Conservation (phyloP, 2,113 vertebrate species). For the Misgurnus mizolepis region DNA sequence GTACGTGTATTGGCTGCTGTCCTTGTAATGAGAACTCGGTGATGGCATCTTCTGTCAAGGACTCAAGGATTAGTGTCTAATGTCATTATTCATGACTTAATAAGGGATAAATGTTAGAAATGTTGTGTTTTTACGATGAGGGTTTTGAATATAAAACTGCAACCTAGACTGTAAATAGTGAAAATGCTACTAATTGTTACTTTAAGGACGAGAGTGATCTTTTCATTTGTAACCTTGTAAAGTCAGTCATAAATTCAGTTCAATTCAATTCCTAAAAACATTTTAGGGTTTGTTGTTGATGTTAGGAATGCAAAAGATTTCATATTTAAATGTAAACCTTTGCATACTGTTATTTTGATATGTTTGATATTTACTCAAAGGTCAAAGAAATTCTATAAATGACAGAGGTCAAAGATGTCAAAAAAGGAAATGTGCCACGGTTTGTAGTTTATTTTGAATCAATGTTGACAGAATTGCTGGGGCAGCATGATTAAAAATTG, state of each 20-base stretch:
- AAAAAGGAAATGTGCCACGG: constrained; percentile 72
- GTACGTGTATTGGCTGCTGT: not conserved
- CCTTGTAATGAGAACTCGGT: constrained; percentile 35
- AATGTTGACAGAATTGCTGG: constrained; percentile 75
- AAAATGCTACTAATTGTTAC: not conserved
- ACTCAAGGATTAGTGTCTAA: not conserved
- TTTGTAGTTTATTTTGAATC: constrained; percentile 79
- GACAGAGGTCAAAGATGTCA: constrained; percentile 48
- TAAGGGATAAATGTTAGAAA: not conserved
- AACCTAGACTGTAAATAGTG: not conserved
- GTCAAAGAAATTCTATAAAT: constrained; percentile 48
- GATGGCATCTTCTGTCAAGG: constrained; percentile 11
- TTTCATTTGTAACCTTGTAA: no score
- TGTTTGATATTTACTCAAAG: constrained; percentile 40
- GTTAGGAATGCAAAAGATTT: no score
- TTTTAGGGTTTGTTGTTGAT: not conserved
- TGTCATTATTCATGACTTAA: constrained; percentile 19
- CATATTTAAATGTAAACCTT: not conserved
- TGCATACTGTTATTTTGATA: not conserved
- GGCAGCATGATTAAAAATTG: constrained; percentile 83
- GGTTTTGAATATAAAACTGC: no score
- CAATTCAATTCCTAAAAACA: not conserved
- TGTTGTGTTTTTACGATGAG: not conserved
- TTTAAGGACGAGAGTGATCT: not conserved
- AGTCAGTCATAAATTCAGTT: no score